Evolutionary conservation across 2,113 vertebrate species (phyloP).

Genomic region (Girardinichthys multiradiatus): DNA sequence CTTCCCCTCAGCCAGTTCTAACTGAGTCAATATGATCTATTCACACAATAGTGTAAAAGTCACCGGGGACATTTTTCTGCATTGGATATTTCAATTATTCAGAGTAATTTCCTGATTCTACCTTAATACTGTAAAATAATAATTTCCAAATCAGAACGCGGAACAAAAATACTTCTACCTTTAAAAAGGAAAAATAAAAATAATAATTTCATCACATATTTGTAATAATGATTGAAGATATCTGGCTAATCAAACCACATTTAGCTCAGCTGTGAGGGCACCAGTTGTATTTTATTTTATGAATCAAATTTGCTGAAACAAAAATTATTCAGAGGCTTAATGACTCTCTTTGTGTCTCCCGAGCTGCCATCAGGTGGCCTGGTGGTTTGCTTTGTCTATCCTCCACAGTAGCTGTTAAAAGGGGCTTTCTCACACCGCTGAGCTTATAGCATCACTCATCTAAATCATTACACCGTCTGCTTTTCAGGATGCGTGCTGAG

Average conservation of each 20-base stretch:
- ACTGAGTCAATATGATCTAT: neutral
- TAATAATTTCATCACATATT: neutral
- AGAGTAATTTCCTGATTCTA: neutral
- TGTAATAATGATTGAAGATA: neutral
- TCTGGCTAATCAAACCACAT: neutral
- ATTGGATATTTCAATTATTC: neutral
- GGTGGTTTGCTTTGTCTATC: slow-evolving; percentile 65
- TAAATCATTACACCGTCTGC: slow-evolving; percentile 73
- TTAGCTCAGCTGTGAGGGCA: neutral
- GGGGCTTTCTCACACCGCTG: slow-evolving; percentile 49
- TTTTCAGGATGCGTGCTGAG: slow-evolving; percentile 70
- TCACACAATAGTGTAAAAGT: neutral
- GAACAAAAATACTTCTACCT: neutral
- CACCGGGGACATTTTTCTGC: neutral
- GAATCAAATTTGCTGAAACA: slow-evolving; percentile 27
- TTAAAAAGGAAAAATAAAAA: neutral
- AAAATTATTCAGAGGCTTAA: slow-evolving; percentile 16
- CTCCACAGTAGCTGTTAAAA: slow-evolving; percentile 69
- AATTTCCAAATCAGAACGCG: neutral
- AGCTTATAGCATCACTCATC: slow-evolving; percentile 74
- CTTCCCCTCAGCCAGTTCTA: neutral
- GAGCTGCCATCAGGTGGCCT: slow-evolving; percentile 31
- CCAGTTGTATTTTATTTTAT: neutral
- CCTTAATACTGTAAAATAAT: neutral
- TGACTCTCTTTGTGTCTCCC: slow-evolving; percentile 3